Percentiles rank a stretch among this genome's conserved stretches.
Conservation (phyloP, 2,113 vertebrate species). For the Tetraodon nigroviridis region DNA sequence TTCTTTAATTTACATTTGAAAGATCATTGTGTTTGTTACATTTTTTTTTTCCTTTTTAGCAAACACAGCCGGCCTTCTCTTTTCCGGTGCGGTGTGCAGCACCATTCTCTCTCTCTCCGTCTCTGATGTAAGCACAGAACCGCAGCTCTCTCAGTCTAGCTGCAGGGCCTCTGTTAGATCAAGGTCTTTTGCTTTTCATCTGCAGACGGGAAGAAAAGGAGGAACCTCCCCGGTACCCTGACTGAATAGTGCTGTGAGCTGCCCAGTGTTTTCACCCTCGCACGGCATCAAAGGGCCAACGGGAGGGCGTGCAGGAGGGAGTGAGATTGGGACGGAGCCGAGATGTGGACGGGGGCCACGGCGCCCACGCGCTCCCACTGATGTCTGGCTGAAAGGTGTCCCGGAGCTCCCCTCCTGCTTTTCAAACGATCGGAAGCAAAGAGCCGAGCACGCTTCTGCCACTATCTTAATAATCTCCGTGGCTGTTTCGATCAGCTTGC, state of each 20-base stretch:
- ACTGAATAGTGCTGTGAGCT: slow-evolving; percentile 35
- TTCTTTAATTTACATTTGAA: slow-evolving; percentile 11
- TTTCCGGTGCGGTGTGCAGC: slow-evolving; percentile 18
- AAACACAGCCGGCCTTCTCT: slow-evolving; percentile 35
- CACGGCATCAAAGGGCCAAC: slow-evolving; percentile 51
- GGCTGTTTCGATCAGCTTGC: too few species aligned
- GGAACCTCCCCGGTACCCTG: slow-evolving; percentile 35
- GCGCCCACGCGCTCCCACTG: slow-evolving; percentile 49
- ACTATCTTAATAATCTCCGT: too few species aligned
- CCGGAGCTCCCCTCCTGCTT: slow-evolving; percentile 27
- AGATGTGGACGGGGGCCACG: slow-evolving; percentile 43
- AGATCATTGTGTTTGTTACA: slow-evolving; percentile 6
- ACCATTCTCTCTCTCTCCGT: slow-evolving; percentile 42
- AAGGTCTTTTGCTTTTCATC: slow-evolving; percentile 53
- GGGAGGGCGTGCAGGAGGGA: slow-evolving; percentile 31
- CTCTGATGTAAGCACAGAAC: slow-evolving; percentile 56
- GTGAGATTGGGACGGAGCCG: slow-evolving; percentile 49
- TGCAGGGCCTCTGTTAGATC: slow-evolving; percentile 47
- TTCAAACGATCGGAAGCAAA: slow-evolving; percentile 4
- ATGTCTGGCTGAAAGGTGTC: slow-evolving; percentile 52
- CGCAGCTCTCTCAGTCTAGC: slow-evolving; percentile 37
- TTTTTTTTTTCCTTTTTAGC: slow-evolving; percentile 3
- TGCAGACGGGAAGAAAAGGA: slow-evolving; percentile 38
- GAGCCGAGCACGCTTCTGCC: too few species aligned
- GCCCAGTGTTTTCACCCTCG: slow-evolving; percentile 33